Evolutionary conservation across 1,140 invertebrate genomes (phyloP).

Genomic region (Euwallacea fornicatus): DNA sequence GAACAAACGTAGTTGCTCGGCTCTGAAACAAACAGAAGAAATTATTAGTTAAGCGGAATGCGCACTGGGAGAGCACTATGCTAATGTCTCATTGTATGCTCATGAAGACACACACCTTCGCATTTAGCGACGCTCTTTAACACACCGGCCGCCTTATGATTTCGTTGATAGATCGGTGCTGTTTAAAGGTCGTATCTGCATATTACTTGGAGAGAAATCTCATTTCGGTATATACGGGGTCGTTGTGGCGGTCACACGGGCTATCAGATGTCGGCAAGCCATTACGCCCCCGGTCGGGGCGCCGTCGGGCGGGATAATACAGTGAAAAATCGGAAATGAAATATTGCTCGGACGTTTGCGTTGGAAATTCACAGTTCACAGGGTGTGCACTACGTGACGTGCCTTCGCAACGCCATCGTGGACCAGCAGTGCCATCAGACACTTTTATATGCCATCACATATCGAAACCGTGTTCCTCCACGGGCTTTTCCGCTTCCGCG

Average conservation of each 20-base stretch:
- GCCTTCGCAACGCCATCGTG: conserved; percentile 35
- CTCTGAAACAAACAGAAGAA: conserved; percentile 72
- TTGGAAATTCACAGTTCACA: conserved; percentile 45
- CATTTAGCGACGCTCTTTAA: not conserved
- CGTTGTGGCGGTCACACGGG: conserved; percentile 36
- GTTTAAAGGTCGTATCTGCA: conserved; percentile 12
- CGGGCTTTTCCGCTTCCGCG: conserved; percentile 23
- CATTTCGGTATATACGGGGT: conserved; percentile 14
- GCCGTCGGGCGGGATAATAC: conserved; percentile 48
- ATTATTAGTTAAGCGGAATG: too few relatives aligned
- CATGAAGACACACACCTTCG: conserved; percentile 15
- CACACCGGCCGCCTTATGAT: conserved; percentile 17
- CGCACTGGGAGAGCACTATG: not conserved
- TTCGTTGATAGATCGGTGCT: conserved; percentile 18
- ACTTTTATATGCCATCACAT: not conserved
- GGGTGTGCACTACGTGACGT: conserved; percentile 49
- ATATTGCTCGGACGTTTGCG: conserved; percentile 54
- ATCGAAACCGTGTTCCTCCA: too few relatives aligned
- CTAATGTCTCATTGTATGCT: conserved; percentile 30
- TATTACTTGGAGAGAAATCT: conserved; percentile 13
- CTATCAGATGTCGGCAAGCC: conserved; percentile 49
- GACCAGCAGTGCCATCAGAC: conserved; percentile 1
- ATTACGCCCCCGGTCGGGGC: conserved; percentile 43
- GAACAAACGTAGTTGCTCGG: conserved; percentile 92
- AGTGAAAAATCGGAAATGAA: conserved; percentile 54